Base-by-base conservation (phyloP, 2,113 vertebrate species). In the Strix uralensis region DNA sequence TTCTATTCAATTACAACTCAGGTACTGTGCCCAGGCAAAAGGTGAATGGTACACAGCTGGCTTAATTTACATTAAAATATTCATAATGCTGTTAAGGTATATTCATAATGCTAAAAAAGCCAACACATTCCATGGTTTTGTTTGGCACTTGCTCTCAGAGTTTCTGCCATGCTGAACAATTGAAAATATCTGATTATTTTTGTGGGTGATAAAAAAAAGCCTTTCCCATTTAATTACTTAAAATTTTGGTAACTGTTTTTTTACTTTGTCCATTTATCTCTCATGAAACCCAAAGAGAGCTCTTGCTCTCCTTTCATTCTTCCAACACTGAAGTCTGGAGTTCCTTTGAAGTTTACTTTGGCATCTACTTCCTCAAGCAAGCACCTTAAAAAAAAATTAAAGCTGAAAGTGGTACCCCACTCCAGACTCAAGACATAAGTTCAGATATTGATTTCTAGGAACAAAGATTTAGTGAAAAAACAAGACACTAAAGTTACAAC, bases 341-440 rank as follows among this genome's bases (percentile, higher is more conserved):
- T 90, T 96, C 66, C 89, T 94, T n/a, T 95, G 46, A 92, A 82
- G 69, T 96, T 95, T 96, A 95, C 97, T 97, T 95, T 96, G 96
- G 96, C 95, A 97, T 97, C 95, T 96, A 96, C 96, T 94, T 97
- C 96, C 96, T 97, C 96, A 96, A 96, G 95, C 96, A 97, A 96
- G 95, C 95, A 97, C 95, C 95, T 97, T 95, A 95, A 95, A 91
- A 93, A 81, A 88, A 88, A 89, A 89, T 81, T 91, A 90, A 95
- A 97, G 91, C 94, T 94, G 92, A 92, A 94, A 94, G 91, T 95
- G 96, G 96, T 59, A 88, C 47, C 81, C 95, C 94, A 94, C 92
- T 97, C 95, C 96, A 93, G 89, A 96, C 84, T 97, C 87, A 92
- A 95, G 84, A 97, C 89, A 7, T 81, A 96, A 94, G 12, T 94